A percentile compares a stretch with the other conserved stretches of the same genome.
phyloP scores from a whole-genome alignment of 2,113 vertebrate species.

The Nicator chloris region DNA sequence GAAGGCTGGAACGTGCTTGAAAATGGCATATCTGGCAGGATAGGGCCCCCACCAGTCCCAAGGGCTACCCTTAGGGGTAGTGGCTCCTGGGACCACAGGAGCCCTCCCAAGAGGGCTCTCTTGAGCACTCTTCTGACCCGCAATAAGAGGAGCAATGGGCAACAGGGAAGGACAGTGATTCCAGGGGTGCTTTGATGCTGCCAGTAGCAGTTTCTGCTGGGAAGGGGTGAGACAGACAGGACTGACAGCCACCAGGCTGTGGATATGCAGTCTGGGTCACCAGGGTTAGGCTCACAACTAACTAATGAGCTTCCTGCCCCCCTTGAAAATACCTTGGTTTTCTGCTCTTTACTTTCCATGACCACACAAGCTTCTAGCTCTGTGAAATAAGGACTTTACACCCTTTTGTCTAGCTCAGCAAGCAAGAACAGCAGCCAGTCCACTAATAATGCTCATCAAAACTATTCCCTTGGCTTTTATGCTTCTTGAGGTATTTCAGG shows the following conservation, averaged over 20 bases:
- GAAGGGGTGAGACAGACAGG: not conserved
- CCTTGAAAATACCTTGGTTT: not conserved
- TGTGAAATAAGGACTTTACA: not conserved
- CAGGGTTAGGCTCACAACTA: not conserved
- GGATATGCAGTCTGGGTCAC: not conserved
- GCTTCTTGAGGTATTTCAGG: not conserved
- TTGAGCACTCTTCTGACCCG: not conserved
- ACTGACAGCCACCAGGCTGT: not conserved
- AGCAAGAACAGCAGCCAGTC: not conserved
- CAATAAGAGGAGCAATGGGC: not conserved
- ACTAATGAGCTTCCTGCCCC: not conserved
- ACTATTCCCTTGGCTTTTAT: not conserved
- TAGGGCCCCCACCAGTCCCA: fast-evolving
- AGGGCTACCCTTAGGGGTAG: not conserved
- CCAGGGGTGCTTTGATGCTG: not conserved
- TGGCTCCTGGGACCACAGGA: not conserved
- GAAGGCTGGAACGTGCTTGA: not conserved
- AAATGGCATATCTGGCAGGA: not conserved
- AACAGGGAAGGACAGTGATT: not conserved
- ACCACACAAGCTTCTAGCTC: not conserved
- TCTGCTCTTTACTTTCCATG: not conserved
- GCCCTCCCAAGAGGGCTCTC: not conserved
- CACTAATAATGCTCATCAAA: not conserved
- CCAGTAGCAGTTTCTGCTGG: not conserved
- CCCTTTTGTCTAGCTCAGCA: not conserved